Percentiles rank a stretch among this genome's conserved stretches.
phyloP scores from a whole-genome alignment of 1,140 invertebrate species.

The Lucilia cuprina region DNA sequence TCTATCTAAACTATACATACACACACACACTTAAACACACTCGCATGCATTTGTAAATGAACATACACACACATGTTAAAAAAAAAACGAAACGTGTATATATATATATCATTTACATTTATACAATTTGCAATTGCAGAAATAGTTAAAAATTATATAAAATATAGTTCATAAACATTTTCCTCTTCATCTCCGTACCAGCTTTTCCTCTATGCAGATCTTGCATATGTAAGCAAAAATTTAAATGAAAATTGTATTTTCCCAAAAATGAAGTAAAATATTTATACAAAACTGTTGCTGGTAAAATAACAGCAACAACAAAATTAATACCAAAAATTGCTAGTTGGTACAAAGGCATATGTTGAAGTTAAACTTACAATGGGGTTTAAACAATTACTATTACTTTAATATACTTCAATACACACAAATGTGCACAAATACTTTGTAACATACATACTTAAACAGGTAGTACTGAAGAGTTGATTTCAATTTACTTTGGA shows the following conservation, averaged over 20 bases:
- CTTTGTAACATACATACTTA: background rate
- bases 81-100: background rate
- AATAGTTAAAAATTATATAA: background rate
- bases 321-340: background rate
- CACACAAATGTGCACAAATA: background rate
- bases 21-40: background rate
- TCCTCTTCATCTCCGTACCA: background rate
- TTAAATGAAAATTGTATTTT: background rate
- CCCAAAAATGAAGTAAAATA: background rate
- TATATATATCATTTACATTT: constrained; percentile 9
- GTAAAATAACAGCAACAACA: background rate
- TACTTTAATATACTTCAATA: constrained; percentile 13
- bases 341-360: background rate
- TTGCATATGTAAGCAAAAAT: background rate
- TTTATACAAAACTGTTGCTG: background rate
- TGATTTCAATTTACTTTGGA: too few relatives aligned
- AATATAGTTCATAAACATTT: background rate
- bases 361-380: background rate
- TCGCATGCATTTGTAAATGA: background rate
- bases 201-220: too few relatives aligned
- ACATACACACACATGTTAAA: background rate
- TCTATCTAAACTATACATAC: background rate
- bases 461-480: too few relatives aligned
- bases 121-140: background rate
- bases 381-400: constrained; percentile 31